phyloP scores from a whole-genome alignment of 2,888 invertebrate species.

The Chrysina gloriosa region DNA sequence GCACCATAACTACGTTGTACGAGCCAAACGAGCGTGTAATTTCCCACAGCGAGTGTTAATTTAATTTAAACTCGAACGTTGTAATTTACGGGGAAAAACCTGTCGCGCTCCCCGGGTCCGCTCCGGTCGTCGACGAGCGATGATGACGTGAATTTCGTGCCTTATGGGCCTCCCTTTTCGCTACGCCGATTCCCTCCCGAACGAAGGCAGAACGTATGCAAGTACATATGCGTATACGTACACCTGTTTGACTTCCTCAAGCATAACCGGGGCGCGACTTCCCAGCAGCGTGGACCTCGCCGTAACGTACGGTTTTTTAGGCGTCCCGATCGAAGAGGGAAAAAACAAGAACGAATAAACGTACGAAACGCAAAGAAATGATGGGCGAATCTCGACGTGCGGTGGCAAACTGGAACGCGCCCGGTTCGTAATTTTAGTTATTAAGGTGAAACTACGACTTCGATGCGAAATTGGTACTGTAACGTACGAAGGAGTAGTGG shows the following conservation, averaged over 20 bases:
- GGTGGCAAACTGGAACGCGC: neutral
- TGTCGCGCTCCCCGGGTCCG: neutral
- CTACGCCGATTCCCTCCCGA: neutral
- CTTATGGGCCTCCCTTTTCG: slow-evolving; percentile 9
- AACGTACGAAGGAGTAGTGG: too few relatives aligned
- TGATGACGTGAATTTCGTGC: neutral
- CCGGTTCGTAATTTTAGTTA: slow-evolving; percentile 5
- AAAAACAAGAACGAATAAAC: too few relatives aligned
- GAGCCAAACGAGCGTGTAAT: slow-evolving; percentile 32
- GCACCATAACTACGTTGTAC: too few relatives aligned
- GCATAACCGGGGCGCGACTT: too few relatives aligned
- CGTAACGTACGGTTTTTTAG: too few relatives aligned
- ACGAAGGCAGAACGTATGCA: too few relatives aligned
- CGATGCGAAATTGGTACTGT: too few relatives aligned
- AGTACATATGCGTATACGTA: too few relatives aligned
- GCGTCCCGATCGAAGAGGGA: too few relatives aligned
- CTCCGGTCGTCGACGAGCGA: too few relatives aligned
- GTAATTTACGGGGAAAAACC: slow-evolving; percentile 42
- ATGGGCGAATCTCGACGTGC: neutral
- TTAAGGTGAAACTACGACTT: slow-evolving; percentile 14
- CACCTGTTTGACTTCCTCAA: slow-evolving; percentile 7
- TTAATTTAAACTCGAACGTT: slow-evolving; percentile 49
- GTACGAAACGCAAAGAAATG: neutral
- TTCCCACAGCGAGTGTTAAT: slow-evolving; percentile 51
- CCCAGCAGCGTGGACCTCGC: too few relatives aligned